Evolutionary conservation across 2,888 invertebrate species (phyloP).

Genomic region (Desoria tigrina): DNA sequence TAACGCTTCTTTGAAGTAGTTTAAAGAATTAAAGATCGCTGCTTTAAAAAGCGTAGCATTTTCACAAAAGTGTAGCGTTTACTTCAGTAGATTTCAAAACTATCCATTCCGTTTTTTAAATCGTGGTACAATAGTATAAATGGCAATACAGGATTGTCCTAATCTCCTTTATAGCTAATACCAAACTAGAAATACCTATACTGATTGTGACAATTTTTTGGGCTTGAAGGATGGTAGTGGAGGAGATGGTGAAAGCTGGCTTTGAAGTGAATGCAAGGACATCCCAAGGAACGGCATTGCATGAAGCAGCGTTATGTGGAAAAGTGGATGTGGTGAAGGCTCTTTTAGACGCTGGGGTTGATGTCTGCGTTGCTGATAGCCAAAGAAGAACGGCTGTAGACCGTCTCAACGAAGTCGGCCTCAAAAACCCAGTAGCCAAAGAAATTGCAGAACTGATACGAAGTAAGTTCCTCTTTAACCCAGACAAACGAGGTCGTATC

Average conservation of each 20-base stretch:
- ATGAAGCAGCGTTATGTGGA: slow-evolving; percentile 89
- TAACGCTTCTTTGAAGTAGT: too few species aligned
- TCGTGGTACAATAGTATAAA: too few species aligned
- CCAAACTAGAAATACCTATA: too few species aligned
- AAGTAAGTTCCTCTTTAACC: slow-evolving; percentile 72
- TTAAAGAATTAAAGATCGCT: slow-evolving; percentile 53
- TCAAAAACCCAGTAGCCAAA: slow-evolving; percentile 83
- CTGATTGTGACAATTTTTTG: too few species aligned
- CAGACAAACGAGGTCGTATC: too few species aligned
- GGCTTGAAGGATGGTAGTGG: slow-evolving; percentile 74
- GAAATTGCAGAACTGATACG: slow-evolving; percentile 82
- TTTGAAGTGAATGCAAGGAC: slow-evolving; percentile 85
- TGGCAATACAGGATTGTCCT: too few species aligned
- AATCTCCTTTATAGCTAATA: too few species aligned
- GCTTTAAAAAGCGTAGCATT: too few species aligned
- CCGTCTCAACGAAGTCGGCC: slow-evolving; percentile 70
- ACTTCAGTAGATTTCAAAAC: too few species aligned
- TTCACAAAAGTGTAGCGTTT: too few species aligned
- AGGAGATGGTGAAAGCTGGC: slow-evolving; percentile 77
- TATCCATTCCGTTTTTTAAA: too few species aligned
- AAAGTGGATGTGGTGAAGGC: slow-evolving; percentile 84
- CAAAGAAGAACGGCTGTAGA: slow-evolving; percentile 83
- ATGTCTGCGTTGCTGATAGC: slow-evolving; percentile 75
- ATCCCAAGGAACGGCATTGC: slow-evolving; percentile 83
- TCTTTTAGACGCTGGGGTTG: slow-evolving; percentile 77